A percentile compares a stretch with the other conserved stretches of the same genome.
Evolutionary conservation across 2,797 vertebrate genomes (phyloP).

Genomic region (Lagodon rhomboides): DNA sequence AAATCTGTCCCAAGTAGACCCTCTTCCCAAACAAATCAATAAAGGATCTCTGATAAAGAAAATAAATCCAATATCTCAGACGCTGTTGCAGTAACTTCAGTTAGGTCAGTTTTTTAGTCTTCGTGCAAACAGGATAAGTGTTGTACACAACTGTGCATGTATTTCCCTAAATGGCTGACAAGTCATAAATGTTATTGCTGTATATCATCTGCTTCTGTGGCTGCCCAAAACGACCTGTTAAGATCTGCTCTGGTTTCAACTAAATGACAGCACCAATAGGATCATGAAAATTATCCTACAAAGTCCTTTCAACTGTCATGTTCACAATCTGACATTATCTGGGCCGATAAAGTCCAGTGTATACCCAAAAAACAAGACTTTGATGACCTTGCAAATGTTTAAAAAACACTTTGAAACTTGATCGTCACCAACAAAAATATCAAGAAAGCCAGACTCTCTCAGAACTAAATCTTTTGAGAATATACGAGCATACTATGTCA

Average conservation of each 20-base stretch:
- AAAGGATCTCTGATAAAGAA: too few species aligned
- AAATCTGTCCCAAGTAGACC: too few species aligned
- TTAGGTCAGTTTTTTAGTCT: too few species aligned
- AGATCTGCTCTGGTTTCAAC: conserved; percentile 7
- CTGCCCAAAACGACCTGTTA: neutral
- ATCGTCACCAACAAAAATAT: conserved; percentile 32
- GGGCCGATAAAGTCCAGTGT: neutral
- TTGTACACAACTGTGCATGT: neutral
- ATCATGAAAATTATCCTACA: conserved; percentile 16
- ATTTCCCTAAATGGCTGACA: conserved; percentile 6
- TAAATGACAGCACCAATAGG: neutral
- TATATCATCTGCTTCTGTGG: conserved; percentile 15
- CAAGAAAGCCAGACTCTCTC: conserved; percentile 34
- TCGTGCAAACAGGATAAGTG: too few species aligned
- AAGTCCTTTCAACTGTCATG: conserved; percentile 11
- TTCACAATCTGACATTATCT: conserved; percentile 23
- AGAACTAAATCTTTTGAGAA: conserved; percentile 58
- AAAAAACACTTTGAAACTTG: conserved; percentile 18
- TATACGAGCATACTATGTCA: conserved; percentile 56
- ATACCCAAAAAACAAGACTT: conserved; percentile 27
- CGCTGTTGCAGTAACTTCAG: too few species aligned
- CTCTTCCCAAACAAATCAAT: too few species aligned
- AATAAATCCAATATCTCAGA: too few species aligned
- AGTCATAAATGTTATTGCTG: conserved; percentile 34
- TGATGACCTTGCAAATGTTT: conserved; percentile 30